phyloP scores from a whole-genome alignment of 2,113 vertebrate species.

The Tetrax tetrax region DNA sequence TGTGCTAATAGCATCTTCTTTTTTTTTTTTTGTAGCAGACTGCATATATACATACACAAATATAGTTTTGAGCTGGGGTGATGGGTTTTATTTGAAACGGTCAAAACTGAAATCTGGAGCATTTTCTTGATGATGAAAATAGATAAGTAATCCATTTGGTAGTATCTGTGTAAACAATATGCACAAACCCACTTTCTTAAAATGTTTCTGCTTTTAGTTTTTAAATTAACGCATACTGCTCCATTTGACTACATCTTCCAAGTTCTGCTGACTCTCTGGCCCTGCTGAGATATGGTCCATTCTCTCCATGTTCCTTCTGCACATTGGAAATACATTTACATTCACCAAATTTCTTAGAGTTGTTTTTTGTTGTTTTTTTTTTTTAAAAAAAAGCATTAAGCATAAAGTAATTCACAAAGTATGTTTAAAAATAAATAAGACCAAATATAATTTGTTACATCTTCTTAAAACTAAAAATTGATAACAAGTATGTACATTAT shows the following conservation, averaged over 20 bases:
- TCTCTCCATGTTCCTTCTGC: not conserved
- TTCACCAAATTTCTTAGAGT: not conserved
- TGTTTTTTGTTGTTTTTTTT: too few species aligned
- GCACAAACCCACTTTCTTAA: not conserved
- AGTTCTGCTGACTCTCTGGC: not conserved
- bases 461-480: not conserved
- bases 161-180: constrained; percentile 7
- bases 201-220: not conserved
- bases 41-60: constrained; percentile 7
- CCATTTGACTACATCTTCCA: constrained; percentile 20
- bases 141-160: constrained; percentile 32
- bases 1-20: not conserved
- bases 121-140: constrained; percentile 27
- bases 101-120: constrained; percentile 39
- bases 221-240: constrained; percentile 14
- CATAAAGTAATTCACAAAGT: not conserved
- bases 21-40: not conserved
- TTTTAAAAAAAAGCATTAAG: not conserved
- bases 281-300: not conserved
- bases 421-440: not conserved
- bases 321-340: not conserved
- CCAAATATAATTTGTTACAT: not conserved
- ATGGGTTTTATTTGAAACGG: constrained; percentile 46
- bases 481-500: not conserved
- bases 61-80: not conserved